Conservation (phyloP, 2,888 invertebrate genomes). For the Alloscopus bannaensis region DNA sequence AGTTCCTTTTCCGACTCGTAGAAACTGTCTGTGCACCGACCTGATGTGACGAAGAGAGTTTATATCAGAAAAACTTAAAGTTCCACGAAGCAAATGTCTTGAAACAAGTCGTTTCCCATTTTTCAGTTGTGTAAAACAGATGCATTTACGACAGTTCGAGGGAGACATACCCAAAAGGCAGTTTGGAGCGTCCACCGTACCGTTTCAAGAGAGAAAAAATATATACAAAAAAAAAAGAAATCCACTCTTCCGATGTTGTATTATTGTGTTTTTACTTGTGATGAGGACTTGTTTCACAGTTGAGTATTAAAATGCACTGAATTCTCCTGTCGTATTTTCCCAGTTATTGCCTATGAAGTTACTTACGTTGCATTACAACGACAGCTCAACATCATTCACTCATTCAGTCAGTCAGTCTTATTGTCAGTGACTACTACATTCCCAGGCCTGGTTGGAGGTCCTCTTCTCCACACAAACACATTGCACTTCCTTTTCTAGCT, state of each 20-base stretch:
- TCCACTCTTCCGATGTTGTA: no score
- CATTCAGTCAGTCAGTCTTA: constrained; percentile 9
- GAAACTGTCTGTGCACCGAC: background rate
- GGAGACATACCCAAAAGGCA: constrained; percentile 24
- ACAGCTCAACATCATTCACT: constrained; percentile 18
- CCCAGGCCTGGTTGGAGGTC: no score
- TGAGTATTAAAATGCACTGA: background rate
- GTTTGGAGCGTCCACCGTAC: constrained; percentile 17
- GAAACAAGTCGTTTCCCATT: constrained; percentile 42
- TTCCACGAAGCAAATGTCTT: constrained; percentile 33
- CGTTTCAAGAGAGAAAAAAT: no score
- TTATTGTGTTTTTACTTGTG: no score
- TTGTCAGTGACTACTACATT: background rate
- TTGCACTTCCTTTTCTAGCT: background rate
- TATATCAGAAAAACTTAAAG: constrained; percentile 13
- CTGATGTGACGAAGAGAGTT: background rate
- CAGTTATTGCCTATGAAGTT: no score
- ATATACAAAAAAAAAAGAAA: no score
- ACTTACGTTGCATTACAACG: background rate
- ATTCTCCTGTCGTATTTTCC: no score
- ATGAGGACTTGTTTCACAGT: no score
- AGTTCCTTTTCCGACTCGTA: constrained; percentile 37
- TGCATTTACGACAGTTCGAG: constrained; percentile 54
- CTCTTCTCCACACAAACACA: background rate
- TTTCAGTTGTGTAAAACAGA: constrained; percentile 44